Evolutionary conservation across 2,888 invertebrate species (phyloP).

Genomic region (Argyresthia albistria): DNA sequence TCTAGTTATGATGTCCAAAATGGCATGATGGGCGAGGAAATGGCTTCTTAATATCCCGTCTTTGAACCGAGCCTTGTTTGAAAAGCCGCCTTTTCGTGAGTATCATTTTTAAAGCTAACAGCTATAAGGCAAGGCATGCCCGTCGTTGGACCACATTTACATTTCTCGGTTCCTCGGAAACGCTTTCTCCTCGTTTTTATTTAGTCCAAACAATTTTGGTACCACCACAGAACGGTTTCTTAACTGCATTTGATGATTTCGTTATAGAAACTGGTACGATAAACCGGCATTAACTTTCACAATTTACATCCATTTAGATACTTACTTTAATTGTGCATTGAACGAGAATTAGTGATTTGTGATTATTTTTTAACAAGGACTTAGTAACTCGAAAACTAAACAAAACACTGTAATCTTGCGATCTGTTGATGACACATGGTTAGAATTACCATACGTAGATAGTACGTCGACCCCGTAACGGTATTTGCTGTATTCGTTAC

Average conservation of each 20-base stretch:
- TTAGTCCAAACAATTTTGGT: too few species aligned
- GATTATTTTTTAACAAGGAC: background rate
- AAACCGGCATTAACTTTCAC: too few species aligned
- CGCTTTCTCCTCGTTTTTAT: background rate
- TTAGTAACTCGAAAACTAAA: too few species aligned
- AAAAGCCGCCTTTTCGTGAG: background rate
- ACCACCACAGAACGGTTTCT: too few species aligned
- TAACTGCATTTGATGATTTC: too few species aligned
- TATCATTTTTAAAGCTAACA: constrained; percentile 1
- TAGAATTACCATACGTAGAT: background rate
- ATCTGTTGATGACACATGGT: too few species aligned
- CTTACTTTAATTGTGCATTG: background rate
- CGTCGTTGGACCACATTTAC: background rate
- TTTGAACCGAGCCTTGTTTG: constrained; percentile 3
- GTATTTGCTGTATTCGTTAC: constrained; percentile 42
- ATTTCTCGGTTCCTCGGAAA: background rate
- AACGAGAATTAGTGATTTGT: background rate
- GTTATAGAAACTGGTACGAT: too few species aligned
- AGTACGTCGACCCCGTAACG: constrained; percentile 52
- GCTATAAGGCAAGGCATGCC: background rate
- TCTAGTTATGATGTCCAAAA: constrained; percentile 51
- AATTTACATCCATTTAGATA: too few species aligned
- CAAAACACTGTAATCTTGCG: too few species aligned
- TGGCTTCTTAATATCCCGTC: constrained; percentile 26
- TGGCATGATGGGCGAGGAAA: constrained; percentile 47